These are phyloP conservation scores for Pygocentrus nattereri DNA, from an alignment of 2,797 vertebrate genomes.

Conservation along the genomic window DNA sequence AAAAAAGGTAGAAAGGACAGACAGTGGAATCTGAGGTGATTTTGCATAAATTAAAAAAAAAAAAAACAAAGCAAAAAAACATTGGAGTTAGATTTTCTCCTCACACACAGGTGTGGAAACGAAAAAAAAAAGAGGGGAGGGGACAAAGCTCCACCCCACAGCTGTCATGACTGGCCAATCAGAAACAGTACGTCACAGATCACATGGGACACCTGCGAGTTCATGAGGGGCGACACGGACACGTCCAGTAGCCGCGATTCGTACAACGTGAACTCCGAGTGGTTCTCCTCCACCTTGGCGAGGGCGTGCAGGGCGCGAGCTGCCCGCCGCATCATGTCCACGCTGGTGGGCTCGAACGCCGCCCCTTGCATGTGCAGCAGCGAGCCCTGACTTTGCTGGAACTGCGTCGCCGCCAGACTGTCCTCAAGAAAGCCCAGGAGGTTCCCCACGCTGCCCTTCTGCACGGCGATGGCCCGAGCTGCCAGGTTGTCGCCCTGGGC, in stretches of 20 bases:
- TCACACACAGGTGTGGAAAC: conserved; percentile 78
- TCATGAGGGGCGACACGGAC: conserved; percentile 98
- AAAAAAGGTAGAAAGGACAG: conserved; percentile 80
- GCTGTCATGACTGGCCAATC: conserved; percentile 99
- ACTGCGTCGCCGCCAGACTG: conserved; percentile 96
- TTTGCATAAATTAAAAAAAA: conserved; percentile 99
- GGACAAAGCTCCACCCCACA: conserved; percentile 77
- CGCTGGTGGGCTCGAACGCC: conserved; percentile 95
- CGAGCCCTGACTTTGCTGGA: conserved; percentile 94
- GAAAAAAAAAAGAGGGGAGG: conserved; percentile 59
- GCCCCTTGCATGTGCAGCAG: conserved; percentile 93
- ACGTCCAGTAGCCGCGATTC: conserved; percentile 99
- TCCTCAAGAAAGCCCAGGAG: conserved; percentile 98
- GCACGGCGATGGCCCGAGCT: conserved; percentile 93
- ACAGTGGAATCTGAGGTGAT: conserved; percentile 99
- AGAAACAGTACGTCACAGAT: conserved; percentile 99
- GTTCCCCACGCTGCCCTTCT: conserved; percentile 97
- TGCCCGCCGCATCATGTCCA: conserved; percentile 99
- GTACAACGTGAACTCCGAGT: conserved; percentile 97
- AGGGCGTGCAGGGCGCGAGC: conserved; percentile 95
- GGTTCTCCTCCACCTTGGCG: conserved; percentile 98
- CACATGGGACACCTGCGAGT: conserved; percentile 98
- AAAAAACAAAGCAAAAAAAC: conserved; percentile 72
- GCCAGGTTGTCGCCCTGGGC: conserved; percentile 95
- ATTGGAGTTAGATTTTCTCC: conserved; percentile 87